phyloP scores from a whole-genome alignment of 1,140 invertebrate genomes.

The Acyrthosiphon pisum region DNA sequence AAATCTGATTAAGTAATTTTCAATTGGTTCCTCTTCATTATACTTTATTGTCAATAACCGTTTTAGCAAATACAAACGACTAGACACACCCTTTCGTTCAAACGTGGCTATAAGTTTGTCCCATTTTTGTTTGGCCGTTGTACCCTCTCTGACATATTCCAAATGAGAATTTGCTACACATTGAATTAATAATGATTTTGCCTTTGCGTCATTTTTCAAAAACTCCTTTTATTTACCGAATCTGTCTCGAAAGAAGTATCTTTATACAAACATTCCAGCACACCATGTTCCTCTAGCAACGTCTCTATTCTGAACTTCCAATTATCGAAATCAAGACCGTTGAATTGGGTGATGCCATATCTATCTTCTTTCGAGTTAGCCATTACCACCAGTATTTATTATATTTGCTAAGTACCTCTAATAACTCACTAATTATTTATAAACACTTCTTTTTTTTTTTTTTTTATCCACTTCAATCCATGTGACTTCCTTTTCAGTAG shows the following conservation, averaged over 20 bases:
- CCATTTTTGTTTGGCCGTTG: conserved; percentile 58
- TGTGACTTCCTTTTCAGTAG: no score
- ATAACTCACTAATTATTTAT: no score
- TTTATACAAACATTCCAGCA: not conserved
- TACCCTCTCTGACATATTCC: conserved; percentile 59
- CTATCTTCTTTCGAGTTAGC: no score
- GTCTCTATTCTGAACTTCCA: no score
- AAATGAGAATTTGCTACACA: conserved; percentile 59
- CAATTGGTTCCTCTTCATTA: conserved; percentile 41
- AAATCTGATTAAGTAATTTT: conserved; percentile 25
- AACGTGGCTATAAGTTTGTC: conserved; percentile 56
- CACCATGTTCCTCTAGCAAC: not conserved
- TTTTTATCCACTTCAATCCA: no score
- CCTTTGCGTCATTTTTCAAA: not conserved
- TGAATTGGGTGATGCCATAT: no score
- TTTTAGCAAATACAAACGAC: conserved; percentile 24
- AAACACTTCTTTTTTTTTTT: no score
- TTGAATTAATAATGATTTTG: conserved; percentile 54
- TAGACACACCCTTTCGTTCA: conserved; percentile 56
- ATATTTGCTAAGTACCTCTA: no score
- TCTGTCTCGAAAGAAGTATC: not conserved
- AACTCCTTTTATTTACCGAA: not conserved
- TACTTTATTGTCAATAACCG: conserved; percentile 32
- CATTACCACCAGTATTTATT: no score
- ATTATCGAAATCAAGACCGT: no score